Percentiles rank a stretch among this genome's conserved stretches.
Conservation (phyloP, 2,888 invertebrate genomes). For the Heliconius charithonia region DNA sequence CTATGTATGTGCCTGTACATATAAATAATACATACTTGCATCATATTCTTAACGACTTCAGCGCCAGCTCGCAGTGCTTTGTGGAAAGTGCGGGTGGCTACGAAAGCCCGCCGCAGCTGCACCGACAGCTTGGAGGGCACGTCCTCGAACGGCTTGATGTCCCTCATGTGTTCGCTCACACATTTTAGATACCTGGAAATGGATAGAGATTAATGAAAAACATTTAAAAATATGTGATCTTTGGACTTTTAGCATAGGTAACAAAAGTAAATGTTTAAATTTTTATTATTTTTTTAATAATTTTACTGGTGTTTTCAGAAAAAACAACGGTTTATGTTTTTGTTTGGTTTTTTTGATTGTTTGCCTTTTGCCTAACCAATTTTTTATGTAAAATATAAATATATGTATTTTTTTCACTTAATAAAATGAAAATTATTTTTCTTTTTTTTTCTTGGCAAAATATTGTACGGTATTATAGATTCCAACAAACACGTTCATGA, state of each 20-base stretch:
- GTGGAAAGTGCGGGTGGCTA: slow-evolving; percentile 96
- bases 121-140: slow-evolving; percentile 95
- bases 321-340: too few relatives aligned
- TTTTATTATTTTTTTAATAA: too few relatives aligned
- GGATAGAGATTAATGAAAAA: not conserved
- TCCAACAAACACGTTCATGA: too few relatives aligned
- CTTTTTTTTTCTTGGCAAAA: not conserved
- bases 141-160: slow-evolving; percentile 97
- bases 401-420: too few relatives aligned
- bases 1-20: too few relatives aligned
- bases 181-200: slow-evolving; percentile 89
- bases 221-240: not conserved
- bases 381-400: too few relatives aligned
- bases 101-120: slow-evolving; percentile 95
- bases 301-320: too few relatives aligned
- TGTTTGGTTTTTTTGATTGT: too few relatives aligned
- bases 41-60: slow-evolving; percentile 90
- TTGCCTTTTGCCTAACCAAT: too few relatives aligned
- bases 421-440: too few relatives aligned
- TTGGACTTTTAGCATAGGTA: not conserved
- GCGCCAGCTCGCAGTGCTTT: slow-evolving; percentile 93
- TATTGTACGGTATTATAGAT: not conserved
- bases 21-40: slow-evolving; percentile 83
- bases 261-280: too few relatives aligned
- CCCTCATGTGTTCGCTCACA: slow-evolving; percentile 95